Evolutionary conservation across 2,888 invertebrate genomes (phyloP).

Genomic region (Carpatolechia fugitivella): DNA sequence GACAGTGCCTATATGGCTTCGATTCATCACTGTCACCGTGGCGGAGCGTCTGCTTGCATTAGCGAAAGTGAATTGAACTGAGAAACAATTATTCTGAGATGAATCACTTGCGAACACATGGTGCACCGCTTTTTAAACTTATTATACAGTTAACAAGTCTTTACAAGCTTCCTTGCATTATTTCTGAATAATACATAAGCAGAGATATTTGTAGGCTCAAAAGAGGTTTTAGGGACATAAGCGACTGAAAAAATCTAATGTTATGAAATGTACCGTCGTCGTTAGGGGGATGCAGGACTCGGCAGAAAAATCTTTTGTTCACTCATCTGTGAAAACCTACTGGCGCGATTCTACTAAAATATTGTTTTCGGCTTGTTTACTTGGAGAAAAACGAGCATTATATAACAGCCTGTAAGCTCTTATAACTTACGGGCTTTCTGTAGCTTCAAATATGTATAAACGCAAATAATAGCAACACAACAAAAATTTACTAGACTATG

Average conservation of each 20-base stretch:
- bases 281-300: not conserved
- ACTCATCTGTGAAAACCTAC: slow-evolving; percentile 9
- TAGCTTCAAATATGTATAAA: too few species aligned
- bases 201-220: not conserved
- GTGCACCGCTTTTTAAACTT: slow-evolving; percentile 8
- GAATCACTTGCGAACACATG: slow-evolving; percentile 19
- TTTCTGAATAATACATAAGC: not conserved
- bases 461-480: too few species aligned
- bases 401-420: too few species aligned
- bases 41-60: slow-evolving; percentile 40
- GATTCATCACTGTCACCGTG: slow-evolving; percentile 67
- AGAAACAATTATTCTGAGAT: slow-evolving; percentile 30
- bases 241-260: not conserved
- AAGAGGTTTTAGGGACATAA: too few species aligned
- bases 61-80: slow-evolving; percentile 58
- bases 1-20: slow-evolving; percentile 62
- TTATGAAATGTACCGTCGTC: not conserved
- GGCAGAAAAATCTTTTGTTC: slow-evolving; percentile 2
- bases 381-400: not conserved
- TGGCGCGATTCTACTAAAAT: slow-evolving; percentile 1
- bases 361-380: not conserved
- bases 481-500: too few species aligned
- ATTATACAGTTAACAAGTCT: not conserved
- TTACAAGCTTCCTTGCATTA: not conserved
- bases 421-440: too few species aligned